phyloP scores from a whole-genome alignment of 2,888 invertebrate species.

The Hemaris fuciformis region DNA sequence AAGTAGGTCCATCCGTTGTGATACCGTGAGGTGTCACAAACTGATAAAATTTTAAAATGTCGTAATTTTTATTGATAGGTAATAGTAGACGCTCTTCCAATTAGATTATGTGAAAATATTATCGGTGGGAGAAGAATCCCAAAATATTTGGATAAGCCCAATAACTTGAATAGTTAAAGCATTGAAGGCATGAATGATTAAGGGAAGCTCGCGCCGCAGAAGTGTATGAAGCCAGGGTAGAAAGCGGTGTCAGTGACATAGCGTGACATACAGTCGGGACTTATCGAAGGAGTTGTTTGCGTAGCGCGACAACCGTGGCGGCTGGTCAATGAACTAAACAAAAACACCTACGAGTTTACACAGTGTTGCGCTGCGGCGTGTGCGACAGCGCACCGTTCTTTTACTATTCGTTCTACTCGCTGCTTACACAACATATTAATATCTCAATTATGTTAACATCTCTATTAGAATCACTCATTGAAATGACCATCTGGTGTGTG shows the following conservation, averaged over 20 bases:
- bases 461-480: background rate
- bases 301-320: constrained; percentile 59
- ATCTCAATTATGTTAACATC: background rate
- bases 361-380: constrained; percentile 33
- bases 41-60: background rate
- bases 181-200: background rate
- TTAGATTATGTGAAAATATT: background rate
- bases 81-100: background rate
- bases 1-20: constrained; percentile 1
- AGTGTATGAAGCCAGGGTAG: constrained; percentile 19
- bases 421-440: background rate
- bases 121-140: no score
- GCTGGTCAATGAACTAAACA: constrained; percentile 80
- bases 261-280: constrained; percentile 71
- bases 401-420: constrained; percentile 6
- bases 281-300: constrained; percentile 79
- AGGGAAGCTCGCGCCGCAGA: constrained; percentile 22
- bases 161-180: no score
- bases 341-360: constrained; percentile 69
- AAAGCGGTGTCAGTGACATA: constrained; percentile 63
- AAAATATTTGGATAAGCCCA: no score
- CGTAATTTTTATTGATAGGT: background rate
- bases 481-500: no score
- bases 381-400: background rate
- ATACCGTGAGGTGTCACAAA: background rate